Percentiles rank a stretch among this genome's conserved stretches.
These are phyloP conservation scores for Lysandra coridon DNA, from an alignment of 2,888 invertebrate genomes.

Conservation along the genomic window DNA sequence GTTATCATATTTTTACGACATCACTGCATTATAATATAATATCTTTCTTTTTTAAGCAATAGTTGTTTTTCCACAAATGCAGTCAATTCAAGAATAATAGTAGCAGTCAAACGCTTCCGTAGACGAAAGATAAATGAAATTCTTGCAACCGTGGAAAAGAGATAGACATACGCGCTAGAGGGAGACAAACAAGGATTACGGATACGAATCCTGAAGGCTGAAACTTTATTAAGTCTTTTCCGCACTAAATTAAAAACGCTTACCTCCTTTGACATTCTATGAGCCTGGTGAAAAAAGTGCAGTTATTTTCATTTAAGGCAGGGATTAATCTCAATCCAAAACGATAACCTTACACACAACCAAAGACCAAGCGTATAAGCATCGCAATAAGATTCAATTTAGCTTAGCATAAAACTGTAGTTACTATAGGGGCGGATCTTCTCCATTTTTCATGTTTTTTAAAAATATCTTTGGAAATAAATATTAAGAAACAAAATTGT, in stretches of 20 bases:
- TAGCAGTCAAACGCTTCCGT: background rate
- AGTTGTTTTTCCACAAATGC: background rate
- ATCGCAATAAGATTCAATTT: no score
- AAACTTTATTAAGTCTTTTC: background rate
- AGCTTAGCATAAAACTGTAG: no score
- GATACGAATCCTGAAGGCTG: background rate
- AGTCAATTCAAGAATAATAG: background rate
- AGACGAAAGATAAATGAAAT: slow-evolving; percentile 6
- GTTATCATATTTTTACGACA: no score
- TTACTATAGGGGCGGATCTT: no score
- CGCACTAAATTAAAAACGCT: background rate
- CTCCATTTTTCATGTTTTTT: no score
- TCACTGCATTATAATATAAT: no score
- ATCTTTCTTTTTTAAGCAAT: background rate
- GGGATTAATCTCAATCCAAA: no score
- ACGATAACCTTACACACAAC: no score
- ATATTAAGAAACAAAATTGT: no score
- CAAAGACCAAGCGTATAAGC: no score
- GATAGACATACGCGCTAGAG: background rate
- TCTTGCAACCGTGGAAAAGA: background rate
- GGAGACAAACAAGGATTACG: slow-evolving; percentile 3
- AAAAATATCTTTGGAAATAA: no score
- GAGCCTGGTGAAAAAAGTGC: background rate
- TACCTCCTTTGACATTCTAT: background rate
- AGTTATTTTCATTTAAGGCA: background rate